These are phyloP conservation scores for Pseudorectes ferrugineus DNA, from an alignment of 2,113 vertebrate species.

Conservation along the genomic window DNA sequence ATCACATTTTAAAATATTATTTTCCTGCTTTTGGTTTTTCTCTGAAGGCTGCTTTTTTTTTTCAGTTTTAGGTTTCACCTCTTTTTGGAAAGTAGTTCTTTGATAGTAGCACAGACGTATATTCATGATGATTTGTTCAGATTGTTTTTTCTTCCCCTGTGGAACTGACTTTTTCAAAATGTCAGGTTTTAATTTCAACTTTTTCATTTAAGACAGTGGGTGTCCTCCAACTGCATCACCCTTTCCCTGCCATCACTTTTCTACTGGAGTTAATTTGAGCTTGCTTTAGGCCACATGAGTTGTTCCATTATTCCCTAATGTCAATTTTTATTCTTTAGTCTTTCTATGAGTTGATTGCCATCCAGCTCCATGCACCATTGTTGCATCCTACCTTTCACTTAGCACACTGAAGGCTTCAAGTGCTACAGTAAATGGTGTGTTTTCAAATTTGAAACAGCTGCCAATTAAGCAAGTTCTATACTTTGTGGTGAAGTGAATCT, in stretches of 20 bases:
- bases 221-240: neutral
- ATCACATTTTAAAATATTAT: neutral
- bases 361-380: neutral
- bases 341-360: neutral
- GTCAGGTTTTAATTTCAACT: neutral
- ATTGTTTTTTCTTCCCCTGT: rapidly evolving
- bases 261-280: neutral
- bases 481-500: neutral
- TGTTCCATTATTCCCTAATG: neutral
- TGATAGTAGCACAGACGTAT: neutral
- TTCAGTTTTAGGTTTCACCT: neutral
- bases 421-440: neutral
- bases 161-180: neutral
- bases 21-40: neutral
- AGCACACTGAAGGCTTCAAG: neutral
- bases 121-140: neutral
- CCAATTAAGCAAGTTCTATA: neutral
- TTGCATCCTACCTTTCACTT: neutral
- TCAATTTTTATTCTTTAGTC: neutral
- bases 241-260: neutral
- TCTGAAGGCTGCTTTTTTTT: neutral
- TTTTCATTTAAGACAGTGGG: neutral
- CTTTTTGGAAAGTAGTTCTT: neutral
- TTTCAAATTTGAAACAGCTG: neutral
- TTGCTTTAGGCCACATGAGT: neutral